A percentile compares a stretch with the other conserved stretches of the same genome.
Conservation (phyloP, 1,140 invertebrate genomes). For the Anastrepha ludens region DNA sequence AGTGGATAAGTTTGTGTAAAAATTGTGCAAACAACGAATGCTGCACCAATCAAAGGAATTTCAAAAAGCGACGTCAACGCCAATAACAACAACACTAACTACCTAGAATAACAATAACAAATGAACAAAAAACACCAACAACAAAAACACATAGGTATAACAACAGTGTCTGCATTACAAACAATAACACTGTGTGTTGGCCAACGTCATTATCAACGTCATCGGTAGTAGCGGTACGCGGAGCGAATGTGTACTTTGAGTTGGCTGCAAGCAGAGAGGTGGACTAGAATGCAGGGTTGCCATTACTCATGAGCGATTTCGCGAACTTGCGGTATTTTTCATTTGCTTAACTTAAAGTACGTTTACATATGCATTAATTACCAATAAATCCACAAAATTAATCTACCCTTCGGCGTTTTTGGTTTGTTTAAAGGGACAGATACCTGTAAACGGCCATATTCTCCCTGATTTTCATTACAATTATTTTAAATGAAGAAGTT, state of each 20-base stretch:
- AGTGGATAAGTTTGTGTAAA: neutral
- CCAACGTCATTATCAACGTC: constrained; percentile 46
- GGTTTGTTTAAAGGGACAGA: too few species aligned
- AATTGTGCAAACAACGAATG: constrained; percentile 20
- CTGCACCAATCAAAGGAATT: constrained; percentile 50
- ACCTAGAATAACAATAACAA: constrained; percentile 17
- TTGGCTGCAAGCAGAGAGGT: neutral
- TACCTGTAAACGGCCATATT: too few species aligned
- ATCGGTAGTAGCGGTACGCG: constrained; percentile 13
- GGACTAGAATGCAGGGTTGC: neutral
- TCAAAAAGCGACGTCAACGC: constrained; percentile 9
- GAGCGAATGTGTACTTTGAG: neutral
- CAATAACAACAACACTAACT: constrained; percentile 41
- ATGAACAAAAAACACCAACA: neutral
- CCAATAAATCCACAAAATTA: too few species aligned
- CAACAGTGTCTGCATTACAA: constrained; percentile 47
- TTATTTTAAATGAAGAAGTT: too few species aligned
- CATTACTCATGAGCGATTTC: neutral
- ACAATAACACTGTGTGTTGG: constrained; percentile 41
- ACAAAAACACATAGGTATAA: neutral
- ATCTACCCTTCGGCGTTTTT: too few species aligned
- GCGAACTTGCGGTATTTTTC: too few species aligned
- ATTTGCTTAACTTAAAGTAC: too few species aligned
- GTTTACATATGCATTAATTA: too few species aligned
- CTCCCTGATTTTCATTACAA: too few species aligned